phyloP scores from a whole-genome alignment of 2,797 vertebrate species.

The Gymnothorax javanicus region DNA sequence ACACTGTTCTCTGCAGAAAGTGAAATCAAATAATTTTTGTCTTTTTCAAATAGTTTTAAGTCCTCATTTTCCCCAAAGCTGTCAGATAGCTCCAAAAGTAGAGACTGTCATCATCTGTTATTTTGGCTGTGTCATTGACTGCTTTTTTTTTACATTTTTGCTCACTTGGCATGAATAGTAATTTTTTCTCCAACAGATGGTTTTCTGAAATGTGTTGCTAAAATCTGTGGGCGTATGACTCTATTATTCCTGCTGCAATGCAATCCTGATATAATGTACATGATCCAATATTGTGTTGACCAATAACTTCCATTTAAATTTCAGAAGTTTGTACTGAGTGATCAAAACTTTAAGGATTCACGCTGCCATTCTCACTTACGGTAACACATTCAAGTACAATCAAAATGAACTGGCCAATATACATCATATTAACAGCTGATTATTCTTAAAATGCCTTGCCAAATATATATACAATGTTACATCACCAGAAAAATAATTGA shows the following conservation, averaged over 20 bases:
- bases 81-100: not conserved
- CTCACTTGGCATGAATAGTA: not conserved
- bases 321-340: not conserved
- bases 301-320: not conserved
- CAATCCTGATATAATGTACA: not conserved
- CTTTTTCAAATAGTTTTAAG: not conserved
- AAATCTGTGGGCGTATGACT: not conserved
- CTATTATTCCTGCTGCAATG: not conserved
- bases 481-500: not conserved
- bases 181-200: not conserved
- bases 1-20: not conserved
- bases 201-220: not conserved
- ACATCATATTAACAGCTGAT: not conserved
- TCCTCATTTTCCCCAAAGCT: not conserved
- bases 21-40: constrained; percentile 12
- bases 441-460: not conserved
- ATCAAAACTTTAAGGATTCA: not conserved
- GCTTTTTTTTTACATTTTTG: not conserved
- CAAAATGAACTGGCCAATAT: not conserved
- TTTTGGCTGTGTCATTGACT: not conserved
- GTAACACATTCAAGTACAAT: not conserved
- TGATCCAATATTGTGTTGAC: not conserved
- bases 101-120: not conserved
- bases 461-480: not conserved
- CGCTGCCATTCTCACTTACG: not conserved